phyloP scores from a whole-genome alignment of 2,888 invertebrate species.

The Schizaphis graminum region DNA sequence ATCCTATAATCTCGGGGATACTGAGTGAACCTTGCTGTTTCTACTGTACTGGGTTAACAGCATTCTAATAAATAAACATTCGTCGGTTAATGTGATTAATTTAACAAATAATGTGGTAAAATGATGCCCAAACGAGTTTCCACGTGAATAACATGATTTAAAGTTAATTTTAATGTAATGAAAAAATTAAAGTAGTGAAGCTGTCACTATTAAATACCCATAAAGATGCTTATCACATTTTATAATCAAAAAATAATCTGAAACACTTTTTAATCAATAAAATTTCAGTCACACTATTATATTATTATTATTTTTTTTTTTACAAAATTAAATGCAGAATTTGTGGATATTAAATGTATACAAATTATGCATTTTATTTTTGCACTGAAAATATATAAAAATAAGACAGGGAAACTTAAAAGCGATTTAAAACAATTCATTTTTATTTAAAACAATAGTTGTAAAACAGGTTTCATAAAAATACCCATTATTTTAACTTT shows the following conservation, averaged over 20 bases:
- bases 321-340: neutral
- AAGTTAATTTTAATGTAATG: neutral
- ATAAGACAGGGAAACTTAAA: neutral
- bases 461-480: too few species aligned
- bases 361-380: neutral
- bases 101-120: neutral
- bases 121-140: conserved; percentile 1
- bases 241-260: neutral
- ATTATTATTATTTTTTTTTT: neutral
- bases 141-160: neutral
- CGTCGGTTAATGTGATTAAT: conserved; percentile 53
- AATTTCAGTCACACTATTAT: neutral
- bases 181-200: neutral
- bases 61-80: conserved; percentile 48
- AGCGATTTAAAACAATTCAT: neutral
- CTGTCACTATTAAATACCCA: neutral
- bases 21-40: neutral
- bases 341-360: neutral
- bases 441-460: too few species aligned
- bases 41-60: neutral
- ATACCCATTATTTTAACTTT: too few species aligned
- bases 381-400: neutral
- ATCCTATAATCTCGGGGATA: conserved; percentile 45
- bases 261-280: neutral
- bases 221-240: neutral